These are phyloP conservation scores for Eupsilia transversa DNA, from an alignment of 2,888 invertebrate species.

Conservation along the genomic window DNA sequence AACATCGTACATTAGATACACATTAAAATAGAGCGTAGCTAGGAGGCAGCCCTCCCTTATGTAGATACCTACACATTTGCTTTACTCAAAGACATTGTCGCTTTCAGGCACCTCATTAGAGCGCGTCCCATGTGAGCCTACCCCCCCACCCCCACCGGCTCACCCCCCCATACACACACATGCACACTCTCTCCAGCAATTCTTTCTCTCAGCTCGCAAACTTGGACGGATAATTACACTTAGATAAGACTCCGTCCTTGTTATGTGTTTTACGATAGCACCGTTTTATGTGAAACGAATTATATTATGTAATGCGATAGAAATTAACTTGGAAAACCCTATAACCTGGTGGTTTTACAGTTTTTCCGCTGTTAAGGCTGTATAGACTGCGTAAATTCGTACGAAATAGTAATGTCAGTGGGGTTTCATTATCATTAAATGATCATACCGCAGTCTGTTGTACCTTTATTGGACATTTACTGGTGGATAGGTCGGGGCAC, in stretches of 20 bases:
- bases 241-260: conserved; percentile 85
- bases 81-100: conserved; percentile 91
- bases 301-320: conserved; percentile 53
- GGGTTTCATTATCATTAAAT: conserved; percentile 59
- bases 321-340: conserved; percentile 43
- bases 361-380: conserved; percentile 23
- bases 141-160: conserved; percentile 71
- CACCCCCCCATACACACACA: conserved; percentile 70
- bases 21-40: conserved; percentile 75
- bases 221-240: conserved; percentile 89
- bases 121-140: conserved; percentile 90
- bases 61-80: conserved; percentile 90
- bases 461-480: conserved; percentile 62
- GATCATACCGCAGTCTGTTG: conserved; percentile 51
- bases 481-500: conserved; percentile 52
- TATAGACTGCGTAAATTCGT: conserved; percentile 41
- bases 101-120: conserved; percentile 91
- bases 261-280: conserved; percentile 75
- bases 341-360: conserved; percentile 27
- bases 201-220: conserved; percentile 89
- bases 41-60: conserved; percentile 84
- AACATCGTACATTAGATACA: conserved; percentile 73
- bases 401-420: conserved; percentile 47
- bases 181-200: conserved; percentile 80
- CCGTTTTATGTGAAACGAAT: conserved; percentile 63